phyloP scores from a whole-genome alignment of 2,888 invertebrate genomes.

The Cybosia mesomella region DNA sequence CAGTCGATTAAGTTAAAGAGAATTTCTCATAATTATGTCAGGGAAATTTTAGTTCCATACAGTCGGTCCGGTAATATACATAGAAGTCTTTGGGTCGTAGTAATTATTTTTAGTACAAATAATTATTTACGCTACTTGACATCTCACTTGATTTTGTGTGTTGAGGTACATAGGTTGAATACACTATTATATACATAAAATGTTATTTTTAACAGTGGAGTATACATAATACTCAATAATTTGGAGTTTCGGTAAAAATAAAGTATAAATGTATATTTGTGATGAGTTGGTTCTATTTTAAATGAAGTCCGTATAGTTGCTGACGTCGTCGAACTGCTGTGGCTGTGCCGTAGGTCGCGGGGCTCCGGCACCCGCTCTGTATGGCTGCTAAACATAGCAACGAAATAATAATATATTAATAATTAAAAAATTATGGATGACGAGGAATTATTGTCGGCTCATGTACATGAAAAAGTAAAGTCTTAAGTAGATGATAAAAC shows the following conservation, averaged over 20 bases:
- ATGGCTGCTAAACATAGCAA: conserved; percentile 87
- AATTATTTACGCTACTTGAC: background rate
- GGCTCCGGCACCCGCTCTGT: conserved; percentile 80
- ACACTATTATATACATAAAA: background rate
- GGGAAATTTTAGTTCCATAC: background rate
- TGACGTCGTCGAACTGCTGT: conserved; percentile 82
- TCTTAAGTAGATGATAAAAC: too few relatives aligned
- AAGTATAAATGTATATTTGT: background rate
- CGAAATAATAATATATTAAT: background rate
- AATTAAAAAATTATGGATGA: background rate
- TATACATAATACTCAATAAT: background rate
- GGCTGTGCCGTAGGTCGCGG: conserved; percentile 70
- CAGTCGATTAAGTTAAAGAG: too few relatives aligned
- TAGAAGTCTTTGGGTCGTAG: background rate
- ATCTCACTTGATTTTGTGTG: background rate
- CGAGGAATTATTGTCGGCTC: background rate
- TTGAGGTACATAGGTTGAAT: background rate
- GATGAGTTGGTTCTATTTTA: conserved; percentile 33
- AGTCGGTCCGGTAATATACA: background rate
- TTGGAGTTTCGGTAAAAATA: background rate
- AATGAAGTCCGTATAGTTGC: conserved; percentile 74
- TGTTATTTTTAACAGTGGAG: background rate
- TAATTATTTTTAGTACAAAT: background rate
- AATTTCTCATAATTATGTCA: background rate
- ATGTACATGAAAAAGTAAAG: too few relatives aligned